phyloP scores from a whole-genome alignment of 2,797 vertebrate species.

The Xiphophorus birchmanni region DNA sequence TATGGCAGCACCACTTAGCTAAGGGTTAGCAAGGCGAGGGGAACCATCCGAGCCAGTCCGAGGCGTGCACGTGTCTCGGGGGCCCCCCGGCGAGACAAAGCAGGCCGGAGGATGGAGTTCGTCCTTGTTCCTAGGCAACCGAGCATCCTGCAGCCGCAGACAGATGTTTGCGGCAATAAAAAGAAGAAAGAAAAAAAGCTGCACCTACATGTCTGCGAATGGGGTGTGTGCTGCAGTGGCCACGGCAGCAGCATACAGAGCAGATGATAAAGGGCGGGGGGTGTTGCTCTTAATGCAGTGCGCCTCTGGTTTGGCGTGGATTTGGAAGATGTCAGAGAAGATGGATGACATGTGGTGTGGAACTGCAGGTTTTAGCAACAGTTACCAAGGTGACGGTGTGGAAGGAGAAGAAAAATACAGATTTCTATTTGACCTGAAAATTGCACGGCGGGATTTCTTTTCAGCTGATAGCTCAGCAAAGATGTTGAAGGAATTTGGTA shows the following conservation, averaged over 20 bases:
- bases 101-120: slow-evolving; percentile 63
- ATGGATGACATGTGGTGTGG: background rate
- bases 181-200: slow-evolving; percentile 42
- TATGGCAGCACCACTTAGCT: slow-evolving; percentile 70
- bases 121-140: slow-evolving; percentile 82
- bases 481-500: background rate
- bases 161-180: slow-evolving; percentile 46
- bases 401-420: background rate
- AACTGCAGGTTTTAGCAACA: background rate
- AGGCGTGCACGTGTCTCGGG: background rate
- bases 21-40: slow-evolving; percentile 50
- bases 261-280: slow-evolving; percentile 25
- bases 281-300: slow-evolving; percentile 8
- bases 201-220: slow-evolving; percentile 53
- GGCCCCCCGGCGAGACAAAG: slow-evolving; percentile 41
- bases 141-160: slow-evolving; percentile 41
- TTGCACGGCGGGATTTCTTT: background rate
- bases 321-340: background rate
- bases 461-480: background rate
- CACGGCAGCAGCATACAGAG: slow-evolving; percentile 58
- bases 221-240: slow-evolving; percentile 53
- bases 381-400: background rate
- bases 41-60: background rate
- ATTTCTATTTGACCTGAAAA: background rate
- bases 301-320: background rate